Base-by-base conservation (phyloP, 2,113 vertebrate genomes). In the Caranx melampygus region DNA sequence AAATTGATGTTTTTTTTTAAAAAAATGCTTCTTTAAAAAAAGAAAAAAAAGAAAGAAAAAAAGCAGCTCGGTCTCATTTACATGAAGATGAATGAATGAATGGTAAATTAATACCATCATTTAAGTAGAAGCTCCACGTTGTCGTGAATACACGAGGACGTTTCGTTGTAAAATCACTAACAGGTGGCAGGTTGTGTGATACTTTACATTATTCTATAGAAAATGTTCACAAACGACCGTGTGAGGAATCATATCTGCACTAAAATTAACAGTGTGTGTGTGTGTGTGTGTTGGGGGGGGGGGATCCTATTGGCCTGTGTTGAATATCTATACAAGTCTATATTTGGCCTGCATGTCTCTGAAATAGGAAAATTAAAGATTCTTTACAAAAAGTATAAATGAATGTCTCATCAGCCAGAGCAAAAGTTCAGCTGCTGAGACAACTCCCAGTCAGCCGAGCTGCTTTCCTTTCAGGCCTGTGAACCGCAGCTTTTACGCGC, bases 401-500 rank as follows among this genome's bases (percentile, higher is more conserved):
- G 26, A 0, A 67, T 69, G 21, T 62, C 0, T 45, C 18, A 60
- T 77, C 26, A 21, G 71, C 6, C 16, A 18, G 40, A 9, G 62
- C 67, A 34, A 64, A 80, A 54, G 21, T 77, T 62, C 5, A 51
- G 37, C n/a, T 62, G 44, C 11, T 60, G 51, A 71, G 78, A 62
- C n/a, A 69, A 10, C 33, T 59, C 8, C 33, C 35, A 57, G 40
- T 31, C 31, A 14, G 45, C 12, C 8, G 51, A 74, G 58, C 45
- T 44, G 31, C 59, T 64, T 37, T 54, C 52, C 49, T 71, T 16
- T 5, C 5, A 52, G 61, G 47, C 74, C 67, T 35, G 14, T 45
- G 84, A 61, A 51, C 49, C 59, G 82, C 4, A 45, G 54, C 44
- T 79, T 88, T 91, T 84, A 85, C 67, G 91, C 87, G 69, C 81